Base-by-base conservation (phyloP, 1,140 invertebrate species). In the Thalassaphorura encarpata region DNA sequence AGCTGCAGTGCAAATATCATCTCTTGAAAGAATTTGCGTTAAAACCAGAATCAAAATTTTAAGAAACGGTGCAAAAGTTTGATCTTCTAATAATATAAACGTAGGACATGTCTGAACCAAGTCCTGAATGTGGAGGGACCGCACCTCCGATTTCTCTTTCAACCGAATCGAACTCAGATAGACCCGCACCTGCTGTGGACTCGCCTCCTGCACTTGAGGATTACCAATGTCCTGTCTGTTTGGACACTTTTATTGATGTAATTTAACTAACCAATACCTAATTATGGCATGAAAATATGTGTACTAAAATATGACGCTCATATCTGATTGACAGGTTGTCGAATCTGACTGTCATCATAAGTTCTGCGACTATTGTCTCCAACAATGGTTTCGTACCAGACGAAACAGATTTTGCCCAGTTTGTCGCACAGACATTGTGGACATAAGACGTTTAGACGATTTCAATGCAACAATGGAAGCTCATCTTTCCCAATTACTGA, bases 291-390 rank as follows among this genome's bases (percentile, higher is more conserved):
- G n/a, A n/a, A n/a, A n/a, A n/a, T n/a, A n/a, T n/a, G n/a, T n/a
- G n/a, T n/a, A n/a, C n/a, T n/a, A n/a, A n/a, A n/a, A n/a, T n/a
- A n/a, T n/a, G n/a, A n/a, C n/a, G n/a, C n/a, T n/a, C n/a, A n/a
- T n/a, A n/a, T n/a, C 5, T 13, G 31, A 18, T 18, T 21, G 39
- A 1, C 45, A 61, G 60, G 40, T 47, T 18, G 50, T 43, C 1
- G 18, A 40, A 15, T 57, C 60, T 2, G 26, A 57, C 24, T 61
- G 60, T 23, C 21, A 26, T 21, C 60, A 61, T 36, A 23, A 39
- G 24, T 61, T 61, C 46, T 61, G 60, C 33, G 45, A 50, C 27
- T 61, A 54, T 51, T 61, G 60, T 29, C 31, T 61, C 6, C 19
- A 31, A 11, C 21, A 49, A 18, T 61, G 60, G 60, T 56, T 61